Conservation (phyloP, 2,888 invertebrate species). For the Chrysolina haemoptera region DNA sequence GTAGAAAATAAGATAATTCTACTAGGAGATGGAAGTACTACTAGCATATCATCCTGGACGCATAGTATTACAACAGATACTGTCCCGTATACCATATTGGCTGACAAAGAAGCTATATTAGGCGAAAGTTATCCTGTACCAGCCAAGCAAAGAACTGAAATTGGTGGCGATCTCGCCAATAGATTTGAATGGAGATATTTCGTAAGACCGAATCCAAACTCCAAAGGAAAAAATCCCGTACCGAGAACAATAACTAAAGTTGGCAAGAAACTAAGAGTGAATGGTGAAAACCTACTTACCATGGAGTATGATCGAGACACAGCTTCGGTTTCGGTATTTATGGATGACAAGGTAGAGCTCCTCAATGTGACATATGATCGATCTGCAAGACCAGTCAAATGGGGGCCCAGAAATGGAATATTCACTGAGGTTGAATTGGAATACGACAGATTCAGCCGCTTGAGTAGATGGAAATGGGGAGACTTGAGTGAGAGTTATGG, state of each 20-base stretch:
- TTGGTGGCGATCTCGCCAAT: slow-evolving; percentile 89
- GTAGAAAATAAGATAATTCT: slow-evolving; percentile 87
- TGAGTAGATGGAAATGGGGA: slow-evolving; percentile 95
- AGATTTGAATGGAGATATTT: slow-evolving; percentile 97
- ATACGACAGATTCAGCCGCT: slow-evolving; percentile 91
- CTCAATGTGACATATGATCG: slow-evolving; percentile 90
- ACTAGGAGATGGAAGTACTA: slow-evolving; percentile 87
- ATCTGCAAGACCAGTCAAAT: slow-evolving; percentile 87
- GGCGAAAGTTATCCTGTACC: slow-evolving; percentile 91
- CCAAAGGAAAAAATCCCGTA: slow-evolving; percentile 72
- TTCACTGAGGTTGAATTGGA: slow-evolving; percentile 92
- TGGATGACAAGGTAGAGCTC: slow-evolving; percentile 89
- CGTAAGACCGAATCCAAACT: slow-evolving; percentile 81
- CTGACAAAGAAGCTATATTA: slow-evolving; percentile 90
- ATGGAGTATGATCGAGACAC: slow-evolving; percentile 92
- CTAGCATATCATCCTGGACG: slow-evolving; percentile 88
- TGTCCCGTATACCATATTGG: slow-evolving; percentile 89
- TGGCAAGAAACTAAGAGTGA: slow-evolving; percentile 88
- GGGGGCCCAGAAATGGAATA: slow-evolving; percentile 88
- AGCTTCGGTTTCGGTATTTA: slow-evolving; percentile 88
- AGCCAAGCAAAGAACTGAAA: slow-evolving; percentile 90
- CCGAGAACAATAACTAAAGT: slow-evolving; percentile 85
- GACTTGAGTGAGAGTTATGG: slow-evolving; percentile 91
- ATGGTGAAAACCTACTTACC: slow-evolving; percentile 92
- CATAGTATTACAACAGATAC: slow-evolving; percentile 91